These are phyloP conservation scores for Lota lota DNA, from an alignment of 2,113 vertebrate genomes.

Conservation along the genomic window DNA sequence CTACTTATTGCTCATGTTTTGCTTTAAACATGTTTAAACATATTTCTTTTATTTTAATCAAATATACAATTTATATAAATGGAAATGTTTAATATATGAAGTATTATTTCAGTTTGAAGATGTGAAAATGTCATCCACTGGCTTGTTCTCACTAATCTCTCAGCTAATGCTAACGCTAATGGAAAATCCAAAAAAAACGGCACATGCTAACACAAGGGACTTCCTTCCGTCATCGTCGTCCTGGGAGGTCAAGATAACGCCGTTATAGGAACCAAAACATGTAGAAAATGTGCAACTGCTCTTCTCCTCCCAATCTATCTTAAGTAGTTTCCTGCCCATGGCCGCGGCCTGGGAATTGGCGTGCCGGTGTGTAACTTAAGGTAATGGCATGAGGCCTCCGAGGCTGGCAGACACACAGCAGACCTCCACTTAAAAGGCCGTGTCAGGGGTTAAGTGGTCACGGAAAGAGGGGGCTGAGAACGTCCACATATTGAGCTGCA, in stretches of 20 bases:
- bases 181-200: too few relatives aligned
- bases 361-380: constrained; percentile 38
- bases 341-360: constrained; percentile 36
- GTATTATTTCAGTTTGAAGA: too few relatives aligned
- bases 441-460: constrained; percentile 72
- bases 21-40: too few relatives aligned
- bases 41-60: too few relatives aligned
- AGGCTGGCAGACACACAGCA: constrained; percentile 67
- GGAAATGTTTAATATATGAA: too few relatives aligned
- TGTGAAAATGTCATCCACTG: too few relatives aligned
- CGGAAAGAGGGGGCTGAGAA: constrained; percentile 60
- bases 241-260: constrained; percentile 3
- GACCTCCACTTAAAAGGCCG: constrained; percentile 61
- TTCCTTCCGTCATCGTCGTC: neutral
- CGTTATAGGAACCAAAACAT: constrained; percentile 9
- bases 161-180: too few relatives aligned
- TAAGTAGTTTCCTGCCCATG: constrained; percentile 21
- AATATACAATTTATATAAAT: too few relatives aligned
- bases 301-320: constrained; percentile 6
- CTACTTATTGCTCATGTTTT: too few relatives aligned
- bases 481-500: constrained; percentile 51
- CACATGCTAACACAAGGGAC: too few relatives aligned
- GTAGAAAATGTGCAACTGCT: constrained; percentile 20
- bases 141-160: too few relatives aligned
- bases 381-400: constrained; percentile 51